phyloP scores from a whole-genome alignment of 2,888 invertebrate genomes.

The Bombylius major region DNA sequence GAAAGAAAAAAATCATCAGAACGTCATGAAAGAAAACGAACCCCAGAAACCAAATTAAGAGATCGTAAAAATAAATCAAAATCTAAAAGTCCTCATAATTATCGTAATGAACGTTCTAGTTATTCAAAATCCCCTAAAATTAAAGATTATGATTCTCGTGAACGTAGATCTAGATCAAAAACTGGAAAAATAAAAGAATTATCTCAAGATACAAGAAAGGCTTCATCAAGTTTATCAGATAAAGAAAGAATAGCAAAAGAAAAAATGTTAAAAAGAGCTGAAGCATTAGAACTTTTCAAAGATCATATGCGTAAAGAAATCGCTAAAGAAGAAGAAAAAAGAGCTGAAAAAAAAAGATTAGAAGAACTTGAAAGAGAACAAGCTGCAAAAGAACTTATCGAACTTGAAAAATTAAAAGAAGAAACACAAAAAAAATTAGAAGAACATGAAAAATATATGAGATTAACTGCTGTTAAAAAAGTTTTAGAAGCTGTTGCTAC shows the following conservation, averaged over 20 bases:
- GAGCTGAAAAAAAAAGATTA: conserved; percentile 37
- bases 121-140: conserved; percentile 1
- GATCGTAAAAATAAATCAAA: conserved; percentile 19
- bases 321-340: conserved; percentile 43
- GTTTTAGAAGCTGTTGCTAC: conserved; percentile 16
- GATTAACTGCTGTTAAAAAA: conserved; percentile 17
- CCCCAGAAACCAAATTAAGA: background rate
- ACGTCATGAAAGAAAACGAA: background rate
- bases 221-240: conserved; percentile 11
- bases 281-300: conserved; percentile 41
- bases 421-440: conserved; percentile 33
- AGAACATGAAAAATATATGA: conserved; percentile 26
- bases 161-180: conserved; percentile 17
- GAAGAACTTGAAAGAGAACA: conserved; percentile 32
- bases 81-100: conserved; percentile 18
- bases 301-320: conserved; percentile 48
- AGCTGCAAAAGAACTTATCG: conserved; percentile 29
- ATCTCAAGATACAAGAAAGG: background rate
- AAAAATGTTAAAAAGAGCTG: conserved; percentile 37
- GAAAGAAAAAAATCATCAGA: conserved; percentile 9
- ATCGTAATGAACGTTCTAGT: background rate
- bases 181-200: conserved; percentile 3
- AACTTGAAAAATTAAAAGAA: conserved; percentile 32
- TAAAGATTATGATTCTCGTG: background rate
- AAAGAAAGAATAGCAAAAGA: conserved; percentile 31